These are phyloP conservation scores for Plutomurus gul DNA, from an alignment of 1,140 invertebrate species.

Conservation along the genomic window DNA sequence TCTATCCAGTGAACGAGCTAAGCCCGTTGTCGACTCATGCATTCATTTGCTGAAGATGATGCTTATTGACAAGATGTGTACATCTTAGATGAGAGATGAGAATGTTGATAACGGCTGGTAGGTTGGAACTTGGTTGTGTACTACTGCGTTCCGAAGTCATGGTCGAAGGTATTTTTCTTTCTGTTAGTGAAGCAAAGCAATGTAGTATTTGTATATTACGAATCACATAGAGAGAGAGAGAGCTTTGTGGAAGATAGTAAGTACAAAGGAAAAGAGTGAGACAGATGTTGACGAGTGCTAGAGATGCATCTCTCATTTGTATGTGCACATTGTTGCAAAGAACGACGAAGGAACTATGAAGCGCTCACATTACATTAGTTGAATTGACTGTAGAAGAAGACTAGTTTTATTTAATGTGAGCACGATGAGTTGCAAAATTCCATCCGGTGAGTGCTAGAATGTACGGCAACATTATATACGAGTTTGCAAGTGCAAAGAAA, in stretches of 20 bases:
- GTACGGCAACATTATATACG: neutral
- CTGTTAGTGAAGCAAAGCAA: neutral
- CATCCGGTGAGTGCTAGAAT: neutral
- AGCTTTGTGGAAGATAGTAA: neutral
- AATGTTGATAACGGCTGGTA: conserved; percentile 8
- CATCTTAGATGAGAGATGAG: neutral
- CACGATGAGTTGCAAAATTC: conserved; percentile 19
- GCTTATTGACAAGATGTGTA: conserved; percentile 4
- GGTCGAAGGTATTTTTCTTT: neutral
- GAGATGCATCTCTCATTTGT: conserved; percentile 25
- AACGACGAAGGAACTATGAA: neutral
- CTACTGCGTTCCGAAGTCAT: conserved; percentile 7
- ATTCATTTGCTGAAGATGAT: conserved; percentile 21
- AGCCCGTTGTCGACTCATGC: neutral
- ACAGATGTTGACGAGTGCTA: conserved; percentile 12
- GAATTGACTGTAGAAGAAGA: neutral
- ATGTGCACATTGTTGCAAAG: neutral
- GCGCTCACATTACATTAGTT: neutral
- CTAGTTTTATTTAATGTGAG: conserved; percentile 19
- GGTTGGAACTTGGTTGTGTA: conserved; percentile 3
- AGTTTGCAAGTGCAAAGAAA: conserved; percentile 17
- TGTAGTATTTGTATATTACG: neutral
- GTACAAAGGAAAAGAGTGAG: conserved; percentile 21
- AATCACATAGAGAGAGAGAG: neutral
- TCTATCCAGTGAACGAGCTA: neutral